Conservation (phyloP, 2,113 vertebrate genomes). For the Scomber japonicus region DNA sequence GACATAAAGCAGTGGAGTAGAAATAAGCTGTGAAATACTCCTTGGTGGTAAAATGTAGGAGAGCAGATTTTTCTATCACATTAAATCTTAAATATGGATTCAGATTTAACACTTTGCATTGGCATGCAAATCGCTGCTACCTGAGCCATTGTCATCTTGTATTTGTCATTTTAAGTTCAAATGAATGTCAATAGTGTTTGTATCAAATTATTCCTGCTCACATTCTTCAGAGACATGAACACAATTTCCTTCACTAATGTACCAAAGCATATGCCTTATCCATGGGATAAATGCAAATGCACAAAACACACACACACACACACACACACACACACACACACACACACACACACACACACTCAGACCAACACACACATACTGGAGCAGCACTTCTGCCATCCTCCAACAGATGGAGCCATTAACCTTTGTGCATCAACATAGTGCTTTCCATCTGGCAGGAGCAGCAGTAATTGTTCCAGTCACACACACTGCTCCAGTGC, state of each 20-base stretch:
- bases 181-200: not conserved
- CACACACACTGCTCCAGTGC: conserved; percentile 32
- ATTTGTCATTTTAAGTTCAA: conserved; percentile 4
- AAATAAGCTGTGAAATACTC: not conserved
- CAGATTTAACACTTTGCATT: not conserved
- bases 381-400: conserved; percentile 35
- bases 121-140: conserved; percentile 2
- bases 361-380: not conserved
- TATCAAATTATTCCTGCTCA: not conserved
- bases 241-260: no score
- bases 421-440: conserved; percentile 55
- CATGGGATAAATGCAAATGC: not conserved
- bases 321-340: not conserved
- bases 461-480: conserved; percentile 45
- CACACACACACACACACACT: not conserved
- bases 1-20: not conserved
- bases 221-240: not conserved
- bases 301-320: not conserved
- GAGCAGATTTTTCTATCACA: not conserved
- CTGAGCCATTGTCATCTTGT: not conserved
- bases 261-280: not conserved
- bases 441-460: conserved; percentile 35
- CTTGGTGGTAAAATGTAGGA: not conserved
- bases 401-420: conserved; percentile 81
- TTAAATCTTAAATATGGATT: no score